Evolutionary conservation across 2,797 vertebrate genomes (phyloP).

Genomic region (Podarcis lilfordi): DNA sequence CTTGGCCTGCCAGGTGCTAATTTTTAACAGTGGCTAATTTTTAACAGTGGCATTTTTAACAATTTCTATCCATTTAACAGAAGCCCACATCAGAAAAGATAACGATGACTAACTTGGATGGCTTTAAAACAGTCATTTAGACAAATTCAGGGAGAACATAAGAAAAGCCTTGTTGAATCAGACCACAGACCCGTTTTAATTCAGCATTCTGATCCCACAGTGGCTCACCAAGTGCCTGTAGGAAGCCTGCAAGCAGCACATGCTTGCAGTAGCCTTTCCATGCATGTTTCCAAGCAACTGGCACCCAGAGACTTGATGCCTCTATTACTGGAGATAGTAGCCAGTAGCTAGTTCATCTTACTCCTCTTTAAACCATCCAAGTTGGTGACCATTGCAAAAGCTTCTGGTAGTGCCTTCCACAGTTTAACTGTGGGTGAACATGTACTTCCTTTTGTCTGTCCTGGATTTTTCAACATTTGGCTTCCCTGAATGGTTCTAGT

Average conservation of each 20-base stretch:
- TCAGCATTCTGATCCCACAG: neutral
- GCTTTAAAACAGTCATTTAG: neutral
- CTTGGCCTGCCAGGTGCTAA: too few species aligned
- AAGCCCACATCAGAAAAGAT: neutral
- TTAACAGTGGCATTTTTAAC: too few species aligned
- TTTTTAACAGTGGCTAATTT: too few species aligned
- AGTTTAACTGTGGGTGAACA: neutral
- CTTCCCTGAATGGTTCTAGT: too few species aligned
- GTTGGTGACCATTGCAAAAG: neutral
- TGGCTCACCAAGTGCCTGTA: neutral
- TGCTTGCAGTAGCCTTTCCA: neutral
- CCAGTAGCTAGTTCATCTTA: neutral
- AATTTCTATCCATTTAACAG: neutral
- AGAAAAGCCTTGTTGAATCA: neutral
- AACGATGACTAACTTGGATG: neutral
- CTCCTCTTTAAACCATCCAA: neutral
- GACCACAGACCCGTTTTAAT: neutral
- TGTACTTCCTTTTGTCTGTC: too few species aligned
- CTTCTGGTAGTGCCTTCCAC: neutral
- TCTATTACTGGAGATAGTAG: too few species aligned
- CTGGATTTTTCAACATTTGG: too few species aligned
- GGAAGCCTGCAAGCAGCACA: neutral
- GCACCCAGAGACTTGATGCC: neutral
- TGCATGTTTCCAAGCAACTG: neutral
- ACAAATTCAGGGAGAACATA: neutral